Evolutionary conservation across 1,140 invertebrate genomes (phyloP).

Genomic region (Magallana ariakensis): DNA sequence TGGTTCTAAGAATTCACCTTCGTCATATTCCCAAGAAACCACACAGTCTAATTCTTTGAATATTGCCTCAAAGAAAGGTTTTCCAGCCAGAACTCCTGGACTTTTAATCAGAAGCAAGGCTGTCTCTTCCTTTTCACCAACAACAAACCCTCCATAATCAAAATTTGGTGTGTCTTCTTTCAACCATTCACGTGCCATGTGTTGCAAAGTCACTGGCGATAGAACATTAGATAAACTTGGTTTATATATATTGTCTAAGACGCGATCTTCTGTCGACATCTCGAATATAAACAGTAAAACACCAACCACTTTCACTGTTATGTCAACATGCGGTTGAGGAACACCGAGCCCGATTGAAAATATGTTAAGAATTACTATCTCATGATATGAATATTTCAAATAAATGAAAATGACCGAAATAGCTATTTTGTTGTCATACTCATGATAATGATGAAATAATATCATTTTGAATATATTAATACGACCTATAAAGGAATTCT

Average conservation of each 20-base stretch:
- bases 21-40: slow-evolving; percentile 75
- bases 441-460: too few relatives aligned
- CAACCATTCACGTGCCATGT: slow-evolving; percentile 77
- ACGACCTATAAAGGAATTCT: too few relatives aligned
- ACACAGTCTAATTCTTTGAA: slow-evolving; percentile 78
- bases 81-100: slow-evolving; percentile 79
- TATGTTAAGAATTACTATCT: too few relatives aligned
- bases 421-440: too few relatives aligned
- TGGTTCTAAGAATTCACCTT: slow-evolving; percentile 73
- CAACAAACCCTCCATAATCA: slow-evolving; percentile 79
- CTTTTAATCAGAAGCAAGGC: slow-evolving; percentile 78
- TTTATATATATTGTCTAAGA: slow-evolving; percentile 62
- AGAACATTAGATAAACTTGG: slow-evolving; percentile 68
- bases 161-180: slow-evolving; percentile 79
- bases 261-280: slow-evolving; percentile 54
- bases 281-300: too few relatives aligned
- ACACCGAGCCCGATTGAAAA: too few relatives aligned
- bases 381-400: too few relatives aligned
- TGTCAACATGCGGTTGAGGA: too few relatives aligned
- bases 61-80: slow-evolving; percentile 80
- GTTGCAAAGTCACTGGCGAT: slow-evolving; percentile 71
- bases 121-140: slow-evolving; percentile 75
- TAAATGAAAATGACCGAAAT: too few relatives aligned
- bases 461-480: too few relatives aligned
- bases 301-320: too few relatives aligned